A percentile compares a stretch with the other conserved stretches of the same genome.
Conservation (phyloP, 2,113 vertebrate genomes). For the Macrotus californicus region DNA sequence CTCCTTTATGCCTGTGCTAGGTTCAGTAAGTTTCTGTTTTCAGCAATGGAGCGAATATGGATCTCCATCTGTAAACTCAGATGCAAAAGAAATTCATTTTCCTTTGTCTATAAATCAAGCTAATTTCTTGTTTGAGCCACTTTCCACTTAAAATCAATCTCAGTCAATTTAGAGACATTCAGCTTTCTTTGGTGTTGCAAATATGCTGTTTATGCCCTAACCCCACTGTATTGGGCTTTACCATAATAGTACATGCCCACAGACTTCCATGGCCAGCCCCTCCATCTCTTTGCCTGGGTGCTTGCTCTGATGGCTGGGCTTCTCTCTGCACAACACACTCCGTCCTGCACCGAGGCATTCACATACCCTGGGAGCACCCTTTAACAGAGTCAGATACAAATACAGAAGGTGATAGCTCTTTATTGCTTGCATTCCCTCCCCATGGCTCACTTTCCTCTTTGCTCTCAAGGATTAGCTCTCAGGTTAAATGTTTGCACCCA, state of each 20-base stretch:
- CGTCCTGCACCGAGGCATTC: background rate
- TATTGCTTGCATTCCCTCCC: background rate
- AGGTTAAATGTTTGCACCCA: background rate
- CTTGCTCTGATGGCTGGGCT: background rate
- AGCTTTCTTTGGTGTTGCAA: background rate
- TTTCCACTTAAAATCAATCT: background rate
- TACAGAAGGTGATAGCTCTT: background rate
- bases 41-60: background rate
- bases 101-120: background rate
- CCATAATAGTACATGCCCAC: accelerated
- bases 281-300: background rate
- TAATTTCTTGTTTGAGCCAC: background rate
- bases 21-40: background rate
- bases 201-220: accelerated
- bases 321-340: background rate
- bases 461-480: background rate
- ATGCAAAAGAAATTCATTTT: background rate
- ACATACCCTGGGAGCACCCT: background rate
- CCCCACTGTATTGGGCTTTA: background rate
- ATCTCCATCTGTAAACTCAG: background rate
- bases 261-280: background rate
- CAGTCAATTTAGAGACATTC: background rate
- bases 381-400: background rate
- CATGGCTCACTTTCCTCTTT: background rate
- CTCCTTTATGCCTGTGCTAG: background rate